Conservation (phyloP, 2,888 invertebrate genomes). For the Drosophila merina region DNA sequence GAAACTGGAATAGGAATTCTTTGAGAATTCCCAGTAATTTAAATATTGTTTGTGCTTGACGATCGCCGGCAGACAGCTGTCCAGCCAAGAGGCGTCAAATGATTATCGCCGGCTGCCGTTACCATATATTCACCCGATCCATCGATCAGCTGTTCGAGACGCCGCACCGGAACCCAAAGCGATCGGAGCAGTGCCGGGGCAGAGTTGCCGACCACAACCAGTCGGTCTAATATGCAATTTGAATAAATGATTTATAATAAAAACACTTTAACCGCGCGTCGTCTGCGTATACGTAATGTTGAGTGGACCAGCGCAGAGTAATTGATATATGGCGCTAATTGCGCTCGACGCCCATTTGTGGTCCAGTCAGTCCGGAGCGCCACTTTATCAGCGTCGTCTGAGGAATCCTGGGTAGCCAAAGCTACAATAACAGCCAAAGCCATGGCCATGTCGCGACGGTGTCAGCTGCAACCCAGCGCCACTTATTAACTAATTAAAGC, state of each 20-base stretch:
- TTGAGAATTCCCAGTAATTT: slow-evolving; percentile 27
- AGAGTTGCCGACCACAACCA: slow-evolving; percentile 48
- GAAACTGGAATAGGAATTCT: slow-evolving; percentile 15
- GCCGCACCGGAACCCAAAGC: slow-evolving; percentile 50
- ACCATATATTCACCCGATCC: slow-evolving; percentile 18
- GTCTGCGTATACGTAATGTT: slow-evolving; percentile 47
- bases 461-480: slow-evolving; percentile 61
- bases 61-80: slow-evolving; percentile 29
- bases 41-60: slow-evolving; percentile 20
- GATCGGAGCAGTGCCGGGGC: slow-evolving; percentile 22
- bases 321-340: slow-evolving; percentile 80
- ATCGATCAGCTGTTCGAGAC: slow-evolving; percentile 64
- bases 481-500: slow-evolving; percentile 77
- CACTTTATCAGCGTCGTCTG: slow-evolving; percentile 51
- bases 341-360: slow-evolving; percentile 68
- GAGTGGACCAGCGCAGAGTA: slow-evolving; percentile 55
- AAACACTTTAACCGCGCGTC: slow-evolving; percentile 67
- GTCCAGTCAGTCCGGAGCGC: slow-evolving; percentile 33
- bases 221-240: slow-evolving; percentile 69
- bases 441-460: slow-evolving; percentile 46
- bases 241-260: slow-evolving; percentile 80
- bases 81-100: slow-evolving; percentile 31
- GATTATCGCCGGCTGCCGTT: slow-evolving; percentile 29
- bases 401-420: slow-evolving; percentile 67
- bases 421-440: slow-evolving; percentile 19